Conservation (phyloP, 2,797 vertebrate genomes). For the Micromesistius poutassou region DNA sequence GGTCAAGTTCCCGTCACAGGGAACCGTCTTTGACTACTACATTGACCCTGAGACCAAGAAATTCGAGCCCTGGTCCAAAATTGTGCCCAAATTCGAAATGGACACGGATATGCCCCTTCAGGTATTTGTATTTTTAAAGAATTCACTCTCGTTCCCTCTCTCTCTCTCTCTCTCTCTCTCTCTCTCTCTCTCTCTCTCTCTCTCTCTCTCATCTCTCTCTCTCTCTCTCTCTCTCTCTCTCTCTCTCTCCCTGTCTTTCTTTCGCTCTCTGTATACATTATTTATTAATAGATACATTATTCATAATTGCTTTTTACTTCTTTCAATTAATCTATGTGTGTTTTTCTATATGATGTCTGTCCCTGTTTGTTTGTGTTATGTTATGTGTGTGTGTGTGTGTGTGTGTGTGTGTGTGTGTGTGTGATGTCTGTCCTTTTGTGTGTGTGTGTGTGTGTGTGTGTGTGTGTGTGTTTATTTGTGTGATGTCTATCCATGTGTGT, state of each 20-base stretch:
- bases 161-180: neutral
- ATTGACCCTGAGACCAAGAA: conserved; percentile 89
- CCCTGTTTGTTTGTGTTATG: too few species aligned
- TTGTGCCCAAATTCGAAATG: conserved; percentile 86
- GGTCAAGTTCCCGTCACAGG: conserved; percentile 93
- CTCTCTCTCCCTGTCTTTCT: neutral
- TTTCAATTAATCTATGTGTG: too few species aligned
- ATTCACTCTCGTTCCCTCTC: neutral
- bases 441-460: too few species aligned
- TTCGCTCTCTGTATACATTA: too few species aligned
- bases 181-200: neutral
- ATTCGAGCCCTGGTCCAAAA: conserved; percentile 91
- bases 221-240: neutral
- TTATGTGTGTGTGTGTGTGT: too few species aligned
- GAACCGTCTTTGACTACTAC: conserved; percentile 93
- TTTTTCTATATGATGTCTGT: too few species aligned
- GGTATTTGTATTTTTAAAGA: conserved; percentile 48
- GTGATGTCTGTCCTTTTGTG: too few species aligned
- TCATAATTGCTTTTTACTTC: too few species aligned
- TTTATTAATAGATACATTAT: too few species aligned
- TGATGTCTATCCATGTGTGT: too few species aligned
- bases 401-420: too few species aligned
- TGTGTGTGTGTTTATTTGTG: too few species aligned
- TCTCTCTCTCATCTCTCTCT: neutral
- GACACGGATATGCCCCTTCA: conserved; percentile 86